Percentiles rank a stretch among this genome's conserved stretches.
phyloP scores from a whole-genome alignment of 2,888 invertebrate species.

The Cataglyphis cursor region DNA sequence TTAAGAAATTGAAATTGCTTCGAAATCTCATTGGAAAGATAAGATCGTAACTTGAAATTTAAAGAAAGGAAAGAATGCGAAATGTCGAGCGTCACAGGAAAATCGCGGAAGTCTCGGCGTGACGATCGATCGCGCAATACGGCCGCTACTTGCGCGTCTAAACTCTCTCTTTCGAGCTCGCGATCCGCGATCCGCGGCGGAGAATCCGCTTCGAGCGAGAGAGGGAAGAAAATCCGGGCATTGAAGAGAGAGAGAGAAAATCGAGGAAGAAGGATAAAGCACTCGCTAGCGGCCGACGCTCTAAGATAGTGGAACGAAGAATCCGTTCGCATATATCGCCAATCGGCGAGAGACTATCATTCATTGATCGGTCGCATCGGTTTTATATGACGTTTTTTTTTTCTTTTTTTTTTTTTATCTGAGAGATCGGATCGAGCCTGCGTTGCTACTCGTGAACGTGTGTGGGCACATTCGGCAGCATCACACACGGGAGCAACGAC shows the following conservation, averaged over 20 bases:
- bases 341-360: neutral
- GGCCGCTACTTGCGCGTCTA: constrained; percentile 16
- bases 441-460: neutral
- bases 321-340: neutral
- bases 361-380: neutral
- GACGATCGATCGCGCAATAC: constrained; percentile 49
- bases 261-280: constrained; percentile 11
- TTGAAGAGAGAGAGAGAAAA: neutral
- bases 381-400: neutral
- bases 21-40: neutral
- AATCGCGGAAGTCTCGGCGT: constrained; percentile 36
- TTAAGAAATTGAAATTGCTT: constrained; percentile 1
- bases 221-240: neutral
- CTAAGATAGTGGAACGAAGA: neutral
- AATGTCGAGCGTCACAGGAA: constrained; percentile 18
- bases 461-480: constrained; percentile 15
- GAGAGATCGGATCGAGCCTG: neutral
- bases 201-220: constrained; percentile 9
- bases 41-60: neutral
- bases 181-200: constrained; percentile 31
- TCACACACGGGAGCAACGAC: constrained; percentile 23
- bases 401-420: too few relatives aligned
- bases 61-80: neutral
- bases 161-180: constrained; percentile 48
- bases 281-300: neutral